Percentiles rank a stretch among this genome's conserved stretches.
Evolutionary conservation across 1,140 invertebrate genomes (phyloP).

Genomic region (Megalopta genalis): DNA sequence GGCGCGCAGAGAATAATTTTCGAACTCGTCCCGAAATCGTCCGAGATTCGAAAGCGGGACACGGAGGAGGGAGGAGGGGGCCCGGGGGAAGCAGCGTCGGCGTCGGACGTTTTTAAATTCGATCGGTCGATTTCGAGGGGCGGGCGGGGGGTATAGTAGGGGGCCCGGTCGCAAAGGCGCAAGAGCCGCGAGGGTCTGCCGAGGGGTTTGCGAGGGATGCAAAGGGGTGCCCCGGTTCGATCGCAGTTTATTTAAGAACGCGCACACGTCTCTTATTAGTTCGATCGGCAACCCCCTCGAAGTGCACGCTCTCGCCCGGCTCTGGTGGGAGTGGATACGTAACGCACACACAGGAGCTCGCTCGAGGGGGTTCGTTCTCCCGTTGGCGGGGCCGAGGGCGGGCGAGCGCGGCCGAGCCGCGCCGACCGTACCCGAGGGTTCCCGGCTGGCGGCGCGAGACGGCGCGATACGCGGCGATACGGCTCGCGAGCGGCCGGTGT

Average conservation of each 20-base stretch:
- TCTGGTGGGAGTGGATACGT: constrained; percentile 19
- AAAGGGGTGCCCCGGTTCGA: constrained; percentile 31
- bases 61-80: no score
- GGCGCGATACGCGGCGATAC: neutral
- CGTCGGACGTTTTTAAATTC: neutral
- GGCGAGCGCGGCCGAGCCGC: constrained; percentile 38
- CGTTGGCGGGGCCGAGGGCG: constrained; percentile 32
- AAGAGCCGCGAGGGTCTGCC: no score
- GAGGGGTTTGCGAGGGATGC: neutral
- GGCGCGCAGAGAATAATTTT: no score
- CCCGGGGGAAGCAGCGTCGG: no score
- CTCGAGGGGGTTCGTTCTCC: constrained; percentile 21
- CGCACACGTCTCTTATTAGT: constrained; percentile 51
- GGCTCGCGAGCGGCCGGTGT: constrained; percentile 23
- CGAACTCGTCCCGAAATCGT: no score
- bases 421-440: constrained; percentile 17
- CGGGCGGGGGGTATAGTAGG: no score
- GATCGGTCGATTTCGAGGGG: no score
- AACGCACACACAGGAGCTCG: neutral
- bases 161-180: no score
- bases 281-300: constrained; percentile 51
- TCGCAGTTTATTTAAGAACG: constrained; percentile 48
- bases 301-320: constrained; percentile 30
- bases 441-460: constrained; percentile 30
- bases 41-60: no score